These are phyloP conservation scores for Colostygia pectinataria DNA, from an alignment of 2,888 invertebrate species.

Conservation along the genomic window DNA sequence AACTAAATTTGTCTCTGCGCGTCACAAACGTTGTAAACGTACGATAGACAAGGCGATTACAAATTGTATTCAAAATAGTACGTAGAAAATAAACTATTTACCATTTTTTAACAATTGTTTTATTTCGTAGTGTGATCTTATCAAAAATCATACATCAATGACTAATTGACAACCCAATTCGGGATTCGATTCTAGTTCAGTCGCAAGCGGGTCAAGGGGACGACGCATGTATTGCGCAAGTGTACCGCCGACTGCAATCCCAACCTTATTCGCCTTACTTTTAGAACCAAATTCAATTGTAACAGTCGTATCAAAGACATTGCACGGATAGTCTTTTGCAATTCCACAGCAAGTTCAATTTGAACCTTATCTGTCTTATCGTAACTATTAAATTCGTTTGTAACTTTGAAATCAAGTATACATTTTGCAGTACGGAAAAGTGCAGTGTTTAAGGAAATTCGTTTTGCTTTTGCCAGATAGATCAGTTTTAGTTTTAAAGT, in stretches of 20 bases:
- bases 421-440: constrained; percentile 8
- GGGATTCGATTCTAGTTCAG: constrained; percentile 56
- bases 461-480: constrained; percentile 1
- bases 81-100: too few species aligned
- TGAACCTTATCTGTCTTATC: constrained; percentile 34
- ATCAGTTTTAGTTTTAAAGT: not conserved
- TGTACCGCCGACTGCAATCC: constrained; percentile 37
- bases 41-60: too few species aligned
- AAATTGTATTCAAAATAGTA: too few species aligned
- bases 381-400: constrained; percentile 20
- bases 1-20: too few species aligned
- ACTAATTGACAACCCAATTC: constrained; percentile 51
- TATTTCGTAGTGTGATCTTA: not conserved
- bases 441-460: constrained; percentile 10
- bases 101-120: too few species aligned
- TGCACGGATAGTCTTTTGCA: constrained; percentile 15
- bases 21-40: too few species aligned
- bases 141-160: constrained; percentile 19
- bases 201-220: constrained; percentile 64
- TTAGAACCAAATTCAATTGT: constrained; percentile 19
- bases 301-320: constrained; percentile 8
- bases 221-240: constrained; percentile 49
- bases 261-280: constrained; percentile 34
- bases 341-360: constrained; percentile 24
- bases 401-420: not conserved